phyloP scores from a whole-genome alignment of 1,140 invertebrate species.

The Vollenhovia emeryi region DNA sequence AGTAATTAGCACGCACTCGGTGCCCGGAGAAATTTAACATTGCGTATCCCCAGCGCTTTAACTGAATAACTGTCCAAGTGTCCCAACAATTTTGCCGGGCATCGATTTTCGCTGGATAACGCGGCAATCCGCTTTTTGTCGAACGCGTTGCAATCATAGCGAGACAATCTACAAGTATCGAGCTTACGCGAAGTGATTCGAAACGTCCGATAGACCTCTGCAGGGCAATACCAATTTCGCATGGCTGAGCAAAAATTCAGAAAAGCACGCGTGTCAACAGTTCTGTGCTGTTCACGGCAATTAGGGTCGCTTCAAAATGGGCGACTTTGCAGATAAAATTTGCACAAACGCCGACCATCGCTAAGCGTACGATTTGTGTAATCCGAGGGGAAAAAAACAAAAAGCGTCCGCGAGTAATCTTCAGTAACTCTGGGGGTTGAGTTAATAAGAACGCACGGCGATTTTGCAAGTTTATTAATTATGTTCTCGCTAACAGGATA shows the following conservation, averaged over 20 bases:
- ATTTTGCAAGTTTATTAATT: background rate
- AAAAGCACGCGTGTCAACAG: background rate
- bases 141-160: slow-evolving; percentile 30
- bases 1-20: slow-evolving; percentile 43
- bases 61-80: slow-evolving; percentile 55
- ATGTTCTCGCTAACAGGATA: background rate
- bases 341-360: background rate
- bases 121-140: slow-evolving; percentile 33
- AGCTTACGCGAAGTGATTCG: slow-evolving; percentile 31
- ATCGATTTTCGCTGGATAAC: slow-evolving; percentile 43
- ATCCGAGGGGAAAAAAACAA: too few relatives aligned
- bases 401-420: background rate
- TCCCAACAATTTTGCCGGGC: slow-evolving; percentile 45
- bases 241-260: background rate
- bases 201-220: background rate
- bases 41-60: slow-evolving; percentile 19
- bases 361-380: background rate
- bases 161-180: slow-evolving; percentile 38
- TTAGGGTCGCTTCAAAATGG: background rate
- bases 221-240: slow-evolving; percentile 10
- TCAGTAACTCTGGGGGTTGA: background rate
- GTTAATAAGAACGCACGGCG: background rate
- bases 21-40: slow-evolving; percentile 52
- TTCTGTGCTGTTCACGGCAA: background rate
- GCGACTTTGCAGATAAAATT: background rate